These are phyloP conservation scores for Trachurus trachurus DNA, from an alignment of 2,797 vertebrate species.

Conservation along the genomic window DNA sequence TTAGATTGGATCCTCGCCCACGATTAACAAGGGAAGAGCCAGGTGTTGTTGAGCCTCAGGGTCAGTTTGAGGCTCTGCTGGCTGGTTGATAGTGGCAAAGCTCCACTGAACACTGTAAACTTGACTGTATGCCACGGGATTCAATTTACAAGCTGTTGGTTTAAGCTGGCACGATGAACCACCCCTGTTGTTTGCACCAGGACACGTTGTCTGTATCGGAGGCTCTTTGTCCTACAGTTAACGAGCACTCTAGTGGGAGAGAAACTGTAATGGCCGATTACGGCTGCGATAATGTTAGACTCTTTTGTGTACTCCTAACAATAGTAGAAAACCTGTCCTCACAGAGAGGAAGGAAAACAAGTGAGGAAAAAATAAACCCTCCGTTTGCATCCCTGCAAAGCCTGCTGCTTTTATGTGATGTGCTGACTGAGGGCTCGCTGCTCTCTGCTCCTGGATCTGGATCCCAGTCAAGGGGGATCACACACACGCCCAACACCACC, in stretches of 20 bases:
- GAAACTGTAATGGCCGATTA: conserved; percentile 77
- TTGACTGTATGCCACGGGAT: conserved; percentile 79
- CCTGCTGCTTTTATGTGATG: conserved; percentile 69
- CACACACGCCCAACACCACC: conserved; percentile 49
- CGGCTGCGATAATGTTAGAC: conserved; percentile 77
- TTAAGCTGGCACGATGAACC: conserved; percentile 73
- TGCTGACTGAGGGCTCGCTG: conserved; percentile 70
- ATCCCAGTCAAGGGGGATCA: conserved; percentile 70
- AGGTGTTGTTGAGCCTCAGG: conserved; percentile 75
- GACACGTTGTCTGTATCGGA: conserved; percentile 71
- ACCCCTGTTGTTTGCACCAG: conserved; percentile 72
- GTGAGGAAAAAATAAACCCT: conserved; percentile 67
- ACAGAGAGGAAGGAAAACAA: conserved; percentile 72
- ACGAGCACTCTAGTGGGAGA: conserved; percentile 74
- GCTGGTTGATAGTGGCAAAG: conserved; percentile 72
- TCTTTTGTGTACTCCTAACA: conserved; percentile 69
- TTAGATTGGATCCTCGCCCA: conserved; percentile 66
- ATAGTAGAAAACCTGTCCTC: conserved; percentile 68
- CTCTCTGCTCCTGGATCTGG: conserved; percentile 63
- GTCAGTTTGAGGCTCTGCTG: conserved; percentile 73
- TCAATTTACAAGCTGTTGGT: conserved; percentile 84
- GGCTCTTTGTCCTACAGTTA: conserved; percentile 77
- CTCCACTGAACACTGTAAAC: conserved; percentile 77
- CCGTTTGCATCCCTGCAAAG: conserved; percentile 69
- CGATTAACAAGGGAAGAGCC: conserved; percentile 70